Base-by-base conservation (phyloP, 2,888 invertebrate species). In the Epirrhoe alternata region DNA sequence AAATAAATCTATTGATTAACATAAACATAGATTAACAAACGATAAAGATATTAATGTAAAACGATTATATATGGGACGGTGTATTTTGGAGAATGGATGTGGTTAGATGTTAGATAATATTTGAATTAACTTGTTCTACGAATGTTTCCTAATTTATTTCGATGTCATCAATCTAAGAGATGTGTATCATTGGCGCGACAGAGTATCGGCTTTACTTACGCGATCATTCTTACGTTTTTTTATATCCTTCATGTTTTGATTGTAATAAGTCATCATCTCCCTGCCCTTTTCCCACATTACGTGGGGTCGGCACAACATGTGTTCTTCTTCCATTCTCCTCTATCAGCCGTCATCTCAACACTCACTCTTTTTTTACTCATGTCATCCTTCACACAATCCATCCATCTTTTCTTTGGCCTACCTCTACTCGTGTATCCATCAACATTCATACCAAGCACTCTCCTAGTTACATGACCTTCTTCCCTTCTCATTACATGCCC, bases 21-120 rank as follows among this genome's bases (percentile, higher is more conserved):
- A 47, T 56, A 61, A 49, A 45, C 35, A 50, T 42, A 14, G 45
- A 66, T 62, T 33, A 52, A 47, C 45, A 33, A 49, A 52, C 49
- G 49, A 62, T 64, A 60, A 54, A 65, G 47, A 69, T 59, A 69
- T 60, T 67, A 67, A 70, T 70, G 65, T 60, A 33, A 66, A 57
- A 49, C 67, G 63, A 70, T 70, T 62, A 58, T 66, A 61, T 53
- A 50, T 47, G 51, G 30, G 57, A 70, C 49, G 55, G 50, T 54
- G 60, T 61, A 58, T 61, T 12, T 17, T 33, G 17, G 33, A 24
- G 56, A 57, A 61, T 67, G 35, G 45, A 61, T 31, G n/a, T 57
- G 52, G 45, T 63, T 30, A 35, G 58, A 63, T 55, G 45, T 33
- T 3, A 10, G 62, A 55, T 66, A 45, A 51, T 8, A 30, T 31